These are phyloP conservation scores for Phrixothrix hirtus DNA, from an alignment of 2,888 invertebrate species.

Conservation along the genomic window DNA sequence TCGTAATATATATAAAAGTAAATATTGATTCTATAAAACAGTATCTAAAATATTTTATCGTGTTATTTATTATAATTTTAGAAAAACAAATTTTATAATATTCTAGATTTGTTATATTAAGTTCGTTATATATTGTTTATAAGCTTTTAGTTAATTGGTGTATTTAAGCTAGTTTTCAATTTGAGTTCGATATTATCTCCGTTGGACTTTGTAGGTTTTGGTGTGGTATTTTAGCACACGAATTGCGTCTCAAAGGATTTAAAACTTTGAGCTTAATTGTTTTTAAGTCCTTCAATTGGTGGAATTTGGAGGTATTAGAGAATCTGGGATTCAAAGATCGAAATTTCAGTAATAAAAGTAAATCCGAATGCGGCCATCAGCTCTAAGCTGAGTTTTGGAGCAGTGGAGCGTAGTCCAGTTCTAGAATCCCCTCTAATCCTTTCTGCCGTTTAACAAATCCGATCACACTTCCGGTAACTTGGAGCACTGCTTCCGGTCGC, in stretches of 20 bases:
- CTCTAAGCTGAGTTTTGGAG: constrained; percentile 42
- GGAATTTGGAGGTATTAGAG: constrained; percentile 27
- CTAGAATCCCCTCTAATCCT: constrained; percentile 49
- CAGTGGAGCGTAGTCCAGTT: constrained; percentile 42
- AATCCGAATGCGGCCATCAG: constrained; percentile 41
- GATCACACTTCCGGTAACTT: constrained; percentile 52
- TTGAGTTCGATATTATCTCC: constrained; percentile 17
- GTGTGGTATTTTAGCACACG: constrained; percentile 18
- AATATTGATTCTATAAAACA: no score
- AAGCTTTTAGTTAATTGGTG: no score
- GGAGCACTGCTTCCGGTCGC: constrained; percentile 43
- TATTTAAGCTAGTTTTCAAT: constrained; percentile 23
- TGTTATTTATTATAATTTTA: no score
- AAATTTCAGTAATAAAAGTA: constrained; percentile 37
- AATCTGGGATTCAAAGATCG: constrained; percentile 31
- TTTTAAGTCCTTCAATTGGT: constrained; percentile 30
- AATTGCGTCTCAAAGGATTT: constrained; percentile 25
- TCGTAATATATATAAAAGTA: no score
- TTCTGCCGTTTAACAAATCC: constrained; percentile 54
- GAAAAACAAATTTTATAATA: no score
- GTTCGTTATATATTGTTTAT: no score
- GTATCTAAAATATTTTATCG: no score
- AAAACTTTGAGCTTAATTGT: constrained; percentile 31
- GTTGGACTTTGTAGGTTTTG: constrained; percentile 11
- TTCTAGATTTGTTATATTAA: no score